Evolutionary conservation across 2,797 vertebrate species (phyloP).

Genomic region (Lithobates sylvaticus): DNA sequence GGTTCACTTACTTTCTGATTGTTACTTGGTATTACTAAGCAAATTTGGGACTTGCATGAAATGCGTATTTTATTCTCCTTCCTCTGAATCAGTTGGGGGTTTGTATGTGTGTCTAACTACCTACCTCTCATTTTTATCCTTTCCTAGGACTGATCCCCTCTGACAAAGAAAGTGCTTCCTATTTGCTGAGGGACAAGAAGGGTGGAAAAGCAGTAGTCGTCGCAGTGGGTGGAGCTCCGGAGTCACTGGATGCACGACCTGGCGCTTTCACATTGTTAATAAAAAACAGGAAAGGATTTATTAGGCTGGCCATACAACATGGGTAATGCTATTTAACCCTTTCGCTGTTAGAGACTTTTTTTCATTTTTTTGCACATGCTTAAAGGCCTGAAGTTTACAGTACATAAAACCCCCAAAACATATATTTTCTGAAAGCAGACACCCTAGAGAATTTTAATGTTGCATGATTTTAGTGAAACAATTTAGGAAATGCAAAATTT

Average conservation of each 20-base stretch:
- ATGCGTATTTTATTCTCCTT: not conserved
- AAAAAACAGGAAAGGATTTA: constrained; percentile 89
- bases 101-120: no score
- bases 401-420: no score
- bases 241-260: constrained; percentile 88
- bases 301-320: constrained; percentile 86
- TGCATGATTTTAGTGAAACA: no score
- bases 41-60: no score
- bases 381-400: no score
- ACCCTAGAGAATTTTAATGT: no score
- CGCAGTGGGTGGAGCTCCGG: constrained; percentile 87
- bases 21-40: no score
- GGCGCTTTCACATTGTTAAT: constrained; percentile 83
- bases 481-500: no score
- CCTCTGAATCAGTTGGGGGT: not conserved
- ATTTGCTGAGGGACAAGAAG: constrained; percentile 72
- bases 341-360: no score
- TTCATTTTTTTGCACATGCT: no score
- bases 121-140: not conserved
- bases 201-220: constrained; percentile 84
- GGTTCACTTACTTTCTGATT: no score
- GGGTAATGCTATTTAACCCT: constrained; percentile 78
- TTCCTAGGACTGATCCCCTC: constrained; percentile 87
- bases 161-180: constrained; percentile 82
- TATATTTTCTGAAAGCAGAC: no score